phyloP scores from a whole-genome alignment of 2,797 vertebrate species.

The Crocidura indochinensis region DNA sequence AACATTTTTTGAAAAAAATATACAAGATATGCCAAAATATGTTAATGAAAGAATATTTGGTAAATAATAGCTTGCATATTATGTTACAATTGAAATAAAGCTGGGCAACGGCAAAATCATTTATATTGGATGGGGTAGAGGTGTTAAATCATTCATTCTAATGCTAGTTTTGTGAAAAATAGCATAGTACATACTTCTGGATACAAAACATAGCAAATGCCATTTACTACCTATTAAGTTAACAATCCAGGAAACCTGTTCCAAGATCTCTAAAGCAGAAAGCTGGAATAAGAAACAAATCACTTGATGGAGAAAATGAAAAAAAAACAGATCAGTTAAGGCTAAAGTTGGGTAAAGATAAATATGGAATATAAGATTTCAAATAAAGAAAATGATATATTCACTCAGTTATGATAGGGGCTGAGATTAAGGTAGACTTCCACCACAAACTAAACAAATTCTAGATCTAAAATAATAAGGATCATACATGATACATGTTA shows the following conservation, averaged over 20 bases:
- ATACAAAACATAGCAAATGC: conserved; percentile 45
- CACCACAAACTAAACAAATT: neutral
- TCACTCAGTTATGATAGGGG: neutral
- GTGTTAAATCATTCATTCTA: conserved; percentile 21
- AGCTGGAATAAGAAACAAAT: neutral
- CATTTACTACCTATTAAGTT: neutral
- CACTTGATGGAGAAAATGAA: no score
- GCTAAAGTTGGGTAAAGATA: conserved; percentile 33
- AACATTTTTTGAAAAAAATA: conserved; percentile 57
- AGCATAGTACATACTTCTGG: conserved; percentile 33
- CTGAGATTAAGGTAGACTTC: neutral
- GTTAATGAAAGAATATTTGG: conserved; percentile 26
- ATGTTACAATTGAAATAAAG: conserved; percentile 40
- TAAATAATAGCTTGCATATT: neutral
- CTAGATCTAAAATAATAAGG: neutral
- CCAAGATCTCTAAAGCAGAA: neutral
- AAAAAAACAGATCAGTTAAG: no score
- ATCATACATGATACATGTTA: conserved; percentile 43
- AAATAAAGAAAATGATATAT: conserved; percentile 41
- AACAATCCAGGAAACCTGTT: neutral
- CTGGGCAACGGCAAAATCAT: conserved; percentile 3
- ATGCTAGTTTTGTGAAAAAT: conserved; percentile 56
- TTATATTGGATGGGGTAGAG: conserved; percentile 11
- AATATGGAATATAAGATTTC: conserved; percentile 29
- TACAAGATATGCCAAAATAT: conserved; percentile 18